phyloP scores from a whole-genome alignment of 2,888 invertebrate genomes.

The Drosophila meridionalis region DNA sequence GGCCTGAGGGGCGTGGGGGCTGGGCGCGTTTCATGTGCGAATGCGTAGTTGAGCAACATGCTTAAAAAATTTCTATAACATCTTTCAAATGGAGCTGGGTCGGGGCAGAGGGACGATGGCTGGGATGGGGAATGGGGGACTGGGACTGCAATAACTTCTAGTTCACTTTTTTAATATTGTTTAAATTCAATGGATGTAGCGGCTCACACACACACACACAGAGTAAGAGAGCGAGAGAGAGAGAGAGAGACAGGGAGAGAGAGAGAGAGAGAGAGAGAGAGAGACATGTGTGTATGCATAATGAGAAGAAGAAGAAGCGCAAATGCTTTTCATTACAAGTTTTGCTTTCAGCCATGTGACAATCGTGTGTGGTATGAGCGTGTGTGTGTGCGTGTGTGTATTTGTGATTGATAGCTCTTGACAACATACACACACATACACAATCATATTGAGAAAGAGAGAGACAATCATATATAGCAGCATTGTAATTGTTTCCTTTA shows the following conservation, averaged over 20 bases:
- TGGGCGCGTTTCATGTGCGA: constrained; percentile 7
- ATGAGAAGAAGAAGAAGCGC: constrained; percentile 15
- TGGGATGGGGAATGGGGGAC: background rate
- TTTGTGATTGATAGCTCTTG: constrained; percentile 48
- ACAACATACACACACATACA: constrained; percentile 4
- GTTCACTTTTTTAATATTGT: constrained; percentile 77
- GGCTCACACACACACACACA: constrained; percentile 3
- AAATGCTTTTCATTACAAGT: constrained; percentile 72
- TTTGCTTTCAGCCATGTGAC: constrained; percentile 67
- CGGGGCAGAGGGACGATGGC: background rate
- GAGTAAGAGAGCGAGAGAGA: too few relatives aligned
- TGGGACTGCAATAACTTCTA: constrained; percentile 72
- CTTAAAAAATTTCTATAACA: constrained; percentile 79
- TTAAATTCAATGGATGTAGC: constrained; percentile 57
- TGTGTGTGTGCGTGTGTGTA: background rate
- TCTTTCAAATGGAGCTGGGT: constrained; percentile 23
- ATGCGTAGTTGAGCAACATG: constrained; percentile 77
- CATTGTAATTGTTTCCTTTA: background rate
- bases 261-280: background rate
- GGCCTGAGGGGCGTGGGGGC: background rate
- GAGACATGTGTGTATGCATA: constrained; percentile 3
- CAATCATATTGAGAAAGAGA: background rate
- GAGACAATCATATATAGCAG: background rate
- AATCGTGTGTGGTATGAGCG: constrained; percentile 11
- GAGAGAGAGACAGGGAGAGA: background rate